phyloP scores from a whole-genome alignment of 2,113 vertebrate genomes.

The Ornithorhynchus anatinus region DNA sequence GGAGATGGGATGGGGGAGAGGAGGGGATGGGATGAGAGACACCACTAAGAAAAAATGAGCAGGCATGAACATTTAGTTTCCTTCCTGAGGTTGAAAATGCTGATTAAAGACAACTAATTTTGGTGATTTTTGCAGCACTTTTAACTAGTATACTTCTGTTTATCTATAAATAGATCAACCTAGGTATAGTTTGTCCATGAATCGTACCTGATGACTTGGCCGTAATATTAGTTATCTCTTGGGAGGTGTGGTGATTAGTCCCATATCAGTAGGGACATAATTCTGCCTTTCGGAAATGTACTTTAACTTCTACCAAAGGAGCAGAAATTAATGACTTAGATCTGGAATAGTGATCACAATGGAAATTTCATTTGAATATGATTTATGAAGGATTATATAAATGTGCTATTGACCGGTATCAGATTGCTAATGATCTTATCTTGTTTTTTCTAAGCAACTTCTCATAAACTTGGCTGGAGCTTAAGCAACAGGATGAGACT shows the following conservation, averaged over 20 bases:
- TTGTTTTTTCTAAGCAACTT: slow-evolving; percentile 68
- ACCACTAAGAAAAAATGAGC: too few species aligned
- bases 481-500: slow-evolving; percentile 61
- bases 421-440: slow-evolving; percentile 68
- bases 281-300: slow-evolving; percentile 47
- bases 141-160: slow-evolving; percentile 39
- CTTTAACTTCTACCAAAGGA: slow-evolving; percentile 52
- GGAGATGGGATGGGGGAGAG: too few species aligned
- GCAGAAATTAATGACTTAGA: slow-evolving; percentile 58
- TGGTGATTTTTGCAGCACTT: slow-evolving; percentile 32
- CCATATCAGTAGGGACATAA: slow-evolving; percentile 41
- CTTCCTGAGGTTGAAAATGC: slow-evolving; percentile 20
- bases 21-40: too few species aligned
- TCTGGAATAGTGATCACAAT: slow-evolving; percentile 74
- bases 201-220: slow-evolving; percentile 52
- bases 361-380: slow-evolving; percentile 59
- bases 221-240: slow-evolving; percentile 57
- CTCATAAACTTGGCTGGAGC: slow-evolving; percentile 67
- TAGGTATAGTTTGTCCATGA: not conserved
- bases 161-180: slow-evolving; percentile 14
- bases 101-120: slow-evolving; percentile 47
- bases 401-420: slow-evolving; percentile 65
- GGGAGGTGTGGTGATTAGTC: slow-evolving; percentile 47
- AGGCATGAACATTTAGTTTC: not conserved
- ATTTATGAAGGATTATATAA: slow-evolving; percentile 72